Evolutionary conservation across 2,113 vertebrate species (phyloP).

Genomic region (Peromyscus polionotus): DNA sequence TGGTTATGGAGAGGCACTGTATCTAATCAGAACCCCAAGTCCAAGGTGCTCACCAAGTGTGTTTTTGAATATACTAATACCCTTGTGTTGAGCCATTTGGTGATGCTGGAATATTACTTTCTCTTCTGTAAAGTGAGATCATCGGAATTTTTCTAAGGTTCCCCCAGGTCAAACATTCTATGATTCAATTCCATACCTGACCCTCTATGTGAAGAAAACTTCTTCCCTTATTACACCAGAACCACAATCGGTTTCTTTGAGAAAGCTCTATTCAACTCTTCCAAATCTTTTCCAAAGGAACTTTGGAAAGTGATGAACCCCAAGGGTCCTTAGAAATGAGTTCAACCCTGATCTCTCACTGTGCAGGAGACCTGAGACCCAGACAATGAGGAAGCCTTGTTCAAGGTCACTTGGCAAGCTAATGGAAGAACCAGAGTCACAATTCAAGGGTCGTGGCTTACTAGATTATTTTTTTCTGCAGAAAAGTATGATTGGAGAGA

Average conservation of each 20-base stretch:
- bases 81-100: not conserved
- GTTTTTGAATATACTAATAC: not conserved
- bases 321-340: slow-evolving; percentile 51
- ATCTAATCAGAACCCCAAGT: not conserved
- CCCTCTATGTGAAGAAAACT: slow-evolving; percentile 4
- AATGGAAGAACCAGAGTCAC: slow-evolving; percentile 36
- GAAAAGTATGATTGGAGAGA: slow-evolving; percentile 38
- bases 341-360: slow-evolving; percentile 27
- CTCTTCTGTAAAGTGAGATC: slow-evolving; percentile 35
- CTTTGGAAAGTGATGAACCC: slow-evolving; percentile 20
- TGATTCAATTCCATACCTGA: slow-evolving; percentile 58
- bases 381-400: slow-evolving; percentile 27
- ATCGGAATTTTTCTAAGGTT: slow-evolving; percentile 48
- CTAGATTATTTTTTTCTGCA: not conserved
- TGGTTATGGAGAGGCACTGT: not conserved
- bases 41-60: not conserved
- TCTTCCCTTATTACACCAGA: slow-evolving; percentile 58
- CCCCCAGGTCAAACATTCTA: slow-evolving; percentile 57
- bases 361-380: not conserved
- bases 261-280: slow-evolving; percentile 61
- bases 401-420: slow-evolving; percentile 57
- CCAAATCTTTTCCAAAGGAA: slow-evolving; percentile 61
- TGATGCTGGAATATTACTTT: not conserved
- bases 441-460: slow-evolving; percentile 3
- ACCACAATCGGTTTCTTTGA: slow-evolving; percentile 29